Base-by-base conservation (phyloP, 2,888 invertebrate species). In the Ectemnius cavifrons region DNA sequence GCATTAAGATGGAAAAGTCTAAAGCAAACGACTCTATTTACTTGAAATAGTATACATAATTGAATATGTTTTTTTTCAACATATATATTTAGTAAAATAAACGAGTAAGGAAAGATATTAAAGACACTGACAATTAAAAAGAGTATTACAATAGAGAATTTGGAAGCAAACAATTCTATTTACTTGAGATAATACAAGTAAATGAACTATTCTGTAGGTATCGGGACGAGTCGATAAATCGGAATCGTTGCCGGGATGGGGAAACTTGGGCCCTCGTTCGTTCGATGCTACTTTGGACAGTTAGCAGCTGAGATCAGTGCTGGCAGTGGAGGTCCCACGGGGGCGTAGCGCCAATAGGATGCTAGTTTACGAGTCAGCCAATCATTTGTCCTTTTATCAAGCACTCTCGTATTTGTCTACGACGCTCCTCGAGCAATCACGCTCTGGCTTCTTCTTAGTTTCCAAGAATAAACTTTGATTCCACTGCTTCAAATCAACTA, bases 121-220 rank as follows among this genome's bases (percentile, higher is more conserved):
- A 23, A 23, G 23, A 23, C 3, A 2, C 23, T 23, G 23, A 23
- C 3, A 23, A 23, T 23, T 23, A 3, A 23, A 23, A 23, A 23
- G 23, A 23, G 3, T 23, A 23, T 23, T 23, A 23, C 23, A 23
- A 23, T 23, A 2, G 23, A 23, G 23, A 23, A 23, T 23, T 84
- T 80, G 74, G 74, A 73, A 64, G 75, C 73, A 87, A 89, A 89
- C 23, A 23, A 23, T 23, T 89, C 86, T 86, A 89, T 88, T 90
- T 89, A 89, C 71, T 74, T 71, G 70, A 84, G 83, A 89, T 89
- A 89, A 90, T 89, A 85, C 88, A 84, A 84, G 86, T 85, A 88
- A 90, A 90, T 88, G 89, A 89, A 87, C 86, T 84, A 73, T 76
- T 85, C 80, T 84, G 77, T 78, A 69, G 68, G 70, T 82, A 85